Evolutionary conservation across 2,888 invertebrate species (phyloP).

Genomic region (Drosophila multiciliata): DNA sequence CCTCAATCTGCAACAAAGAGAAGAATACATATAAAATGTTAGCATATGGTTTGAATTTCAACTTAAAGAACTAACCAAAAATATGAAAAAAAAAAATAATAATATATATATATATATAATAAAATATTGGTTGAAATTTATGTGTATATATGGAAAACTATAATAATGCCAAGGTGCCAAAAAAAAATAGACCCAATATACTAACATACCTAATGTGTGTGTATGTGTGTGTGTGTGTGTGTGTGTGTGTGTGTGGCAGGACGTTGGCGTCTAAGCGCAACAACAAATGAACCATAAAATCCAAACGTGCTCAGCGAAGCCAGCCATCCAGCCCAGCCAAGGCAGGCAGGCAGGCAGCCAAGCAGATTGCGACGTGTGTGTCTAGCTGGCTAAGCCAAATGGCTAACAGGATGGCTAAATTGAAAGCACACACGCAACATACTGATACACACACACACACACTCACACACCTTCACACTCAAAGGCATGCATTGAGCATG

Average conservation of each 20-base stretch:
- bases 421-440: constrained; percentile 63
- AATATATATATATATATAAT: constrained; percentile 20
- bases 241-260: constrained; percentile 15
- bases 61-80: constrained; percentile 3
- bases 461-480: background rate
- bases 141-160: constrained; percentile 36
- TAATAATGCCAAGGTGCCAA: constrained; percentile 52
- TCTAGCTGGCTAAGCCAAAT: constrained; percentile 70
- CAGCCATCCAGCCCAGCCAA: constrained; percentile 14
- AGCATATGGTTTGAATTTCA: constrained; percentile 25
- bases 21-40: constrained; percentile 53
- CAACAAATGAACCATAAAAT: constrained; percentile 66
- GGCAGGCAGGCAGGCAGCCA: constrained; percentile 33
- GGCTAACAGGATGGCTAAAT: constrained; percentile 77
- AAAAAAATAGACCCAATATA: constrained; percentile 55
- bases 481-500: constrained; percentile 3
- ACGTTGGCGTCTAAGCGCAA: constrained; percentile 59
- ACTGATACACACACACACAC: constrained; percentile 10
- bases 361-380: constrained; percentile 37
- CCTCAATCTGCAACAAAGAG: constrained; percentile 92
- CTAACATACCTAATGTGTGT: constrained; percentile 15
- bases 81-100: background rate
- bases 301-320: constrained; percentile 71
- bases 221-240: background rate
- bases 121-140: constrained; percentile 36